phyloP scores from a whole-genome alignment of 1,140 invertebrate genomes.

The Plutomurus gul region DNA sequence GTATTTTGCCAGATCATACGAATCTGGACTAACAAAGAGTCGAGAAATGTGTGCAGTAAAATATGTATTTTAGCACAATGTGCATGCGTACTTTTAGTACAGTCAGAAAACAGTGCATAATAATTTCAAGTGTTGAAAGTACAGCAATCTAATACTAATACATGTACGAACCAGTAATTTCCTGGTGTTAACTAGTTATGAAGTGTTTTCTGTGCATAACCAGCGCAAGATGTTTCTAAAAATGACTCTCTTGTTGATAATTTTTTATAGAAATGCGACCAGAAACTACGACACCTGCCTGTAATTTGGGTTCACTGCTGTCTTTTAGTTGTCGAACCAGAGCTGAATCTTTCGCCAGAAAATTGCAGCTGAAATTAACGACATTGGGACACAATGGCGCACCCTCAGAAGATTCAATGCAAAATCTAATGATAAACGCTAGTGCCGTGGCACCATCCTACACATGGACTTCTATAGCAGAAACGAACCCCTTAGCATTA shows the following conservation, averaged over 20 bases:
- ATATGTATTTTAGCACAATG: too few species aligned
- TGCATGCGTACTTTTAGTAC: too few species aligned
- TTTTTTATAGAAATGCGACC: conserved; percentile 40
- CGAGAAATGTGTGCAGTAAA: too few species aligned
- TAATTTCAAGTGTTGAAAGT: too few species aligned
- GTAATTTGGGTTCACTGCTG: conserved; percentile 62
- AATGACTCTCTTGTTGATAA: neutral
- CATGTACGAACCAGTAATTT: neutral
- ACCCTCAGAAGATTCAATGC: conserved; percentile 27
- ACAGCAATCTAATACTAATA: too few species aligned
- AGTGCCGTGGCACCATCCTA: neutral
- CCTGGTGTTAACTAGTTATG: neutral
- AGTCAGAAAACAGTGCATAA: too few species aligned
- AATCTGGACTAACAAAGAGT: too few species aligned
- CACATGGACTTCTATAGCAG: neutral
- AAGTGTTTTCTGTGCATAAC: too few species aligned
- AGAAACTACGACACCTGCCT: conserved; percentile 51
- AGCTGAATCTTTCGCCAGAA: conserved; percentile 76
- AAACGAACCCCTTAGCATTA: neutral
- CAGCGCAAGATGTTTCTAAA: neutral
- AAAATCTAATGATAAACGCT: conserved; percentile 18
- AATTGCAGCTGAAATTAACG: conserved; percentile 72
- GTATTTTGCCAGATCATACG: conserved; percentile 2
- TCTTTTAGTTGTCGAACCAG: conserved; percentile 74
- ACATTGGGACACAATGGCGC: conserved; percentile 63